These are phyloP conservation scores for Nomada ferruginata DNA, from an alignment of 2,888 invertebrate species.

Conservation along the genomic window DNA sequence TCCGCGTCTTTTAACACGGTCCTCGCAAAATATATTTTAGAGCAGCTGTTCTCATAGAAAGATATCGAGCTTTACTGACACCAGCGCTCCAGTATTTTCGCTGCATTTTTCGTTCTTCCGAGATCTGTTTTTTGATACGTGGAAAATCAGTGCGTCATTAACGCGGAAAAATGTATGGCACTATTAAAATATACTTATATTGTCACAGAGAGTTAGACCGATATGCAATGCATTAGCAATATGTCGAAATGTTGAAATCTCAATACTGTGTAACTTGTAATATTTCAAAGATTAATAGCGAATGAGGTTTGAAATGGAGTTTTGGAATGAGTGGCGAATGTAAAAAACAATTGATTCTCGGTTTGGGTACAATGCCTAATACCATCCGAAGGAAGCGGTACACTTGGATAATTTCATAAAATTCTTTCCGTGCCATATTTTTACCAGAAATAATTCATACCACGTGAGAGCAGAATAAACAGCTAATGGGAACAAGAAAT, in stretches of 20 bases:
- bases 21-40: constrained; percentile 7
- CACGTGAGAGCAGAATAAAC: too few species aligned
- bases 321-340: constrained; percentile 3
- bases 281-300: constrained; percentile 35
- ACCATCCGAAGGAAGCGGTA: too few species aligned
- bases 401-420: not conserved
- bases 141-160: too few species aligned
- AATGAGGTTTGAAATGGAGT: constrained; percentile 6
- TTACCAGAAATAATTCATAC: too few species aligned
- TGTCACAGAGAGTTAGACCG: too few species aligned
- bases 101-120: not conserved
- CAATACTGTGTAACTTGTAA: not conserved
- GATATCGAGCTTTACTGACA: not conserved
- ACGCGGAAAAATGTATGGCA: too few species aligned
- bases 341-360: constrained; percentile 19
- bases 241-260: not conserved
- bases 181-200: too few species aligned
- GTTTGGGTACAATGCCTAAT: not conserved
- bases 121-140: not conserved
- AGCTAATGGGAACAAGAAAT: too few species aligned
- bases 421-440: too few species aligned
- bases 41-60: not conserved
- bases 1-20: not conserved
- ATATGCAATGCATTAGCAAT: too few species aligned
- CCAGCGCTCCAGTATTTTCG: not conserved